Conservation (phyloP, 2,888 invertebrate genomes). For the Nymphalis c-album region DNA sequence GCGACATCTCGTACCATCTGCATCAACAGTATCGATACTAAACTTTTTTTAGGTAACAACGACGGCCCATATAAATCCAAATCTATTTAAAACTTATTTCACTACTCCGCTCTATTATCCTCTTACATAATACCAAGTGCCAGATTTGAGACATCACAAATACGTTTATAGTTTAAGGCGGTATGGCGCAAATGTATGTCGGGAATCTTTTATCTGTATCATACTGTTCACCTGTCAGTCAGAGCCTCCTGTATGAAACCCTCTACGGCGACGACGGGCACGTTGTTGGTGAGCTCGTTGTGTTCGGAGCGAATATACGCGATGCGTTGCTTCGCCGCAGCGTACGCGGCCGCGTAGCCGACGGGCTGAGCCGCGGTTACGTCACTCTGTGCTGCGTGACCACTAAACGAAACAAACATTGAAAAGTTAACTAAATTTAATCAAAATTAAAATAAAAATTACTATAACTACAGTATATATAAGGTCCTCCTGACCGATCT, state of each 20-base stretch:
- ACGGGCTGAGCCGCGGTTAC: conserved; percentile 88
- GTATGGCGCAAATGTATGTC: too few relatives aligned
- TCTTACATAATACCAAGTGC: too few relatives aligned
- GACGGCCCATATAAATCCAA: too few relatives aligned
- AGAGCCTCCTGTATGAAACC: conserved; percentile 87
- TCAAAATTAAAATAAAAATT: too few relatives aligned
- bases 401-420: conserved; percentile 67
- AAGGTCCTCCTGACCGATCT: too few relatives aligned
- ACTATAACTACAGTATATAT: too few relatives aligned
- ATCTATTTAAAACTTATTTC: too few relatives aligned
- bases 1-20: conserved; percentile 89
- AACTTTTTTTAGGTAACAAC: too few relatives aligned
- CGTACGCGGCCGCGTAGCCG: conserved; percentile 88
- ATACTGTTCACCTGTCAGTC: conserved; percentile 74
- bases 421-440: not conserved
- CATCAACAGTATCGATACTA: not conserved
- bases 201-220: too few relatives aligned
- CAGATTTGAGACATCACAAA: too few relatives aligned
- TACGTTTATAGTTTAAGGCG: too few relatives aligned
- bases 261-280: conserved; percentile 88
- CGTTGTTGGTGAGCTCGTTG: conserved; percentile 81
- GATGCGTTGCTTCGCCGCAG: conserved; percentile 87
- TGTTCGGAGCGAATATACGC: conserved; percentile 79
- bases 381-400: conserved; percentile 81
- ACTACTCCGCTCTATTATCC: too few relatives aligned